These are phyloP conservation scores for Trissolcus basalis DNA, from an alignment of 1,140 invertebrate genomes.

Conservation along the genomic window DNA sequence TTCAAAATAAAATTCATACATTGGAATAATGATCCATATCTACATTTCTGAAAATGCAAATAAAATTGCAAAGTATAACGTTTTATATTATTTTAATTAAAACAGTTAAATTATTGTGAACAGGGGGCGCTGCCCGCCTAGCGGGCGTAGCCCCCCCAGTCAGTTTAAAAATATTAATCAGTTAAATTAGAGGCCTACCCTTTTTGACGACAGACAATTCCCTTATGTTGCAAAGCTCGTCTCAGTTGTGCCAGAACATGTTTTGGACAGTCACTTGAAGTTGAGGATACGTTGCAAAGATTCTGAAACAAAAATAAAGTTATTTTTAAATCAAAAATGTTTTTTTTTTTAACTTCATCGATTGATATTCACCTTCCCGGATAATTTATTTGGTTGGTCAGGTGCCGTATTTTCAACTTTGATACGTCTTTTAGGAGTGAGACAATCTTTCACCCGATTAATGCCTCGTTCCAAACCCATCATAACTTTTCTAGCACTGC, in stretches of 20 bases:
- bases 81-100: too few relatives aligned
- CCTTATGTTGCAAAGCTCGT: slow-evolving; percentile 80
- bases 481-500: slow-evolving; percentile 79
- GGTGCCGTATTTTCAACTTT: slow-evolving; percentile 64
- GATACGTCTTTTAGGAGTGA: slow-evolving; percentile 81
- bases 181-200: too few relatives aligned
- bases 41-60: too few relatives aligned
- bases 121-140: too few relatives aligned
- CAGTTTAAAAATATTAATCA: too few relatives aligned
- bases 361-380: slow-evolving; percentile 73
- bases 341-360: background rate
- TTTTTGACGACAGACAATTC: slow-evolving; percentile 82
- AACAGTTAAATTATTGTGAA: too few relatives aligned
- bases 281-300: slow-evolving; percentile 85
- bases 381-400: slow-evolving; percentile 70
- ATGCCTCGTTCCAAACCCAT: slow-evolving; percentile 84
- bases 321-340: background rate
- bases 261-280: slow-evolving; percentile 81
- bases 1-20: too few relatives aligned
- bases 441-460: slow-evolving; percentile 81
- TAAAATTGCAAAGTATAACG: too few relatives aligned
- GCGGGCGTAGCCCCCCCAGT: too few relatives aligned
- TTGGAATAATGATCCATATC: too few relatives aligned
- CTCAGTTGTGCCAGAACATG: slow-evolving; percentile 80
- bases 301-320: slow-evolving; percentile 76